Percentiles rank a stretch among this genome's conserved stretches.
Evolutionary conservation across 92 coral and sea anemone species (phyloP).

Genomic region (Nematostella vectensis): DNA sequence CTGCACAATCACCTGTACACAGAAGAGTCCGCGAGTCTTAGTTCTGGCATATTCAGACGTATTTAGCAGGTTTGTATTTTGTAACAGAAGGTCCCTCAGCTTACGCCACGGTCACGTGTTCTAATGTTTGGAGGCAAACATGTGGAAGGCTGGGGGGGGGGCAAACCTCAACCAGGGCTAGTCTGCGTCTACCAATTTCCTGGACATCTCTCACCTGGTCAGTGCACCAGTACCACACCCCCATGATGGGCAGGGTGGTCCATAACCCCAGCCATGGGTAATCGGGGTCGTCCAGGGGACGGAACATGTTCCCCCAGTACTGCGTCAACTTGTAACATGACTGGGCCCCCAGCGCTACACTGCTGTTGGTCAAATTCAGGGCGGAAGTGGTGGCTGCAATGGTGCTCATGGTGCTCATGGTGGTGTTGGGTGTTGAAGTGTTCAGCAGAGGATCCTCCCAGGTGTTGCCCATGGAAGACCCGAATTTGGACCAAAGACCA

Average conservation of each 20-base stretch:
- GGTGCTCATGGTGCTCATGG: background rate
- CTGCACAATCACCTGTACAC: constrained; percentile 79
- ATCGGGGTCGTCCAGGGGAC: constrained; percentile 94
- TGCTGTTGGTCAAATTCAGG: constrained; percentile 2
- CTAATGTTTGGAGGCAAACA: no score
- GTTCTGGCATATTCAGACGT: no score
- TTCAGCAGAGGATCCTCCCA: constrained; percentile 3
- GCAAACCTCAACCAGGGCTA: no score
- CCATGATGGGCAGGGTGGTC: constrained; percentile 83
- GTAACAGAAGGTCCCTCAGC: no score
- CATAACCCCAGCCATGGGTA: constrained; percentile 97
- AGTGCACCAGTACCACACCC: constrained; percentile 96
- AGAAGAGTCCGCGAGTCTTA: no score
- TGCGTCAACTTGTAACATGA: constrained; percentile 66
- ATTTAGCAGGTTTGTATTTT: no score
- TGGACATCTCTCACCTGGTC: constrained; percentile 99
- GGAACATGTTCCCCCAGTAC: constrained; percentile 85
- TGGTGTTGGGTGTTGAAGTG: background rate
- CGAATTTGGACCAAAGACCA: constrained; percentile 50
- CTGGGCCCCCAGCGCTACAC: background rate
- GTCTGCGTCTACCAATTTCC: no score
- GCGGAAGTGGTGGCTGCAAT: background rate
- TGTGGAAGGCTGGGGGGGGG: no score
- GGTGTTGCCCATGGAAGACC: constrained; percentile 19
- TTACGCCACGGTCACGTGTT: no score